phyloP scores from a whole-genome alignment of 2,797 vertebrate genomes.

The Trichosurus vulpecula region DNA sequence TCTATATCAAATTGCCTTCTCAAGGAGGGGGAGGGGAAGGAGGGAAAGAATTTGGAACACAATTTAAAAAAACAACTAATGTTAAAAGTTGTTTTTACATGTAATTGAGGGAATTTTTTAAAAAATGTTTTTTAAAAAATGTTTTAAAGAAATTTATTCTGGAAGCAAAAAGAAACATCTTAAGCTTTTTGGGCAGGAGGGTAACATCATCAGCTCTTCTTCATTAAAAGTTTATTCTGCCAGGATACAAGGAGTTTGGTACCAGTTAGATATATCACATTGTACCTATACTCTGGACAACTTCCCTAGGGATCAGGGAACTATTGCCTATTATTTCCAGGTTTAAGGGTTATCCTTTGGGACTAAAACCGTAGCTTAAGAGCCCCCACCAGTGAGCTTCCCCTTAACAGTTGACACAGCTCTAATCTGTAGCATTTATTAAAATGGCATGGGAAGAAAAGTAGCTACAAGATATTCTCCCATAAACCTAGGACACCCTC shows the following conservation, averaged over 20 bases:
- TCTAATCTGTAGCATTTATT: not conserved
- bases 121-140: not conserved
- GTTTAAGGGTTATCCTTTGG: no score
- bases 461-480: not conserved
- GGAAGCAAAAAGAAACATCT: not conserved
- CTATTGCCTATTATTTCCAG: no score
- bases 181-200: not conserved
- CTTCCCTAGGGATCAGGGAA: no score
- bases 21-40: not conserved
- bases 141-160: not conserved
- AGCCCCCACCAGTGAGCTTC: no score
- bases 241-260: no score
- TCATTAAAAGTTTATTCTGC: no score
- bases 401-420: not conserved
- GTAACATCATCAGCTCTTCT: no score
- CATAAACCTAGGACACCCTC: not conserved
- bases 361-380: no score
- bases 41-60: not conserved
- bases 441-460: not conserved
- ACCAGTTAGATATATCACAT: no score
- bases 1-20: not conserved
- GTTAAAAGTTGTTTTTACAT: not conserved
- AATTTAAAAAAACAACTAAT: no score
- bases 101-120: not conserved
- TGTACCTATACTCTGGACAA: no score